A percentile compares a stretch with the other conserved stretches of the same genome.
phyloP scores from a whole-genome alignment of 2,113 vertebrate genomes.

The Sakesphorus luctuosus region DNA sequence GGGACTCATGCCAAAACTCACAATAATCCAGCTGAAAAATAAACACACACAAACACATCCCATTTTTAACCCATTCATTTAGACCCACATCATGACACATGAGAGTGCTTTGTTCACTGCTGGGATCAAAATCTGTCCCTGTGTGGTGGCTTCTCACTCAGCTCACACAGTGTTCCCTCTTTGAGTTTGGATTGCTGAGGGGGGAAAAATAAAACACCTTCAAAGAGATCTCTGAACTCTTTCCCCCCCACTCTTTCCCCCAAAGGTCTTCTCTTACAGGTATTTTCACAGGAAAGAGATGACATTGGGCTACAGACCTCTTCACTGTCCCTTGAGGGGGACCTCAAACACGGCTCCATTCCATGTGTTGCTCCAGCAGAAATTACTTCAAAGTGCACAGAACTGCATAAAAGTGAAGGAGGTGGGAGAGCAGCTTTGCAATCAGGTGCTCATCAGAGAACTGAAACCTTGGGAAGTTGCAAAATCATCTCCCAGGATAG shows the following conservation, averaged over 20 bases:
- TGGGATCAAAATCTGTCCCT: not conserved
- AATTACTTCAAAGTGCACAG: not conserved
- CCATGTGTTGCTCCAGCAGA: not conserved
- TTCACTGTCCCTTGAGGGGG: not conserved
- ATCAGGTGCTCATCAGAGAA: not conserved
- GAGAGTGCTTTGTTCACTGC: not conserved
- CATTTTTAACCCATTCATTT: not conserved
- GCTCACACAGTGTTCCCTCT: not conserved
- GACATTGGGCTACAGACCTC: not conserved
- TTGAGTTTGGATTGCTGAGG: not conserved
- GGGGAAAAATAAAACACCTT: not conserved
- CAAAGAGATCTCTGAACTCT: not conserved
- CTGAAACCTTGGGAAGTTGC: not conserved
- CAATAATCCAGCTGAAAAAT: not conserved
- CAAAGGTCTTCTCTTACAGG: fast-evolving
- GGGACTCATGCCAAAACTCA: not conserved
- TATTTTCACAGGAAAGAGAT: not conserved
- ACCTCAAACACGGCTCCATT: not conserved
- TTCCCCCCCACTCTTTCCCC: fast-evolving
- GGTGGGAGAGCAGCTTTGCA: not conserved
- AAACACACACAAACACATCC: not conserved
- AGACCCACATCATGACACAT: not conserved
- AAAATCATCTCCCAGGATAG: not conserved
- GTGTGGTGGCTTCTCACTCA: not conserved
- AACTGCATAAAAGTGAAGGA: not conserved